Evolutionary conservation across 2,113 vertebrate species (phyloP).

Genomic region (Circaetus cinerascens): DNA sequence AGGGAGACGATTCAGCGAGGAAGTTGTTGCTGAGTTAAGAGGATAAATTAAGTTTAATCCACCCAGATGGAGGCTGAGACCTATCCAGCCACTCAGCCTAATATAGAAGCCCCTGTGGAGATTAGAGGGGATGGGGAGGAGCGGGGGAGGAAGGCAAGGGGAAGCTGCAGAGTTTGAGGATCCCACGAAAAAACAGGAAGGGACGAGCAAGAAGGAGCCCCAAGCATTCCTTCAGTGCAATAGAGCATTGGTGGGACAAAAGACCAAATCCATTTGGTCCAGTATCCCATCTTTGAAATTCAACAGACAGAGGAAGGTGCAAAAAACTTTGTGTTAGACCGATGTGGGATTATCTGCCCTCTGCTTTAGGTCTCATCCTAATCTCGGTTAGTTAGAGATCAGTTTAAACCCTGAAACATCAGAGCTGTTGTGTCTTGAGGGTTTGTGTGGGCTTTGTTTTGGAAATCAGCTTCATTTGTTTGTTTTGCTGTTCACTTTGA

Average conservation of each 20-base stretch:
- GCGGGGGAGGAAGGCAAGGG: neutral
- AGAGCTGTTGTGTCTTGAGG: neutral
- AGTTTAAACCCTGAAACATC: neutral
- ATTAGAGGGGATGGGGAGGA: neutral
- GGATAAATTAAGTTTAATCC: conserved; percentile 62
- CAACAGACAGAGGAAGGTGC: neutral
- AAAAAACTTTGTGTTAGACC: neutral
- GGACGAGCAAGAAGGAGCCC: neutral
- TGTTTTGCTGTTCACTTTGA: neutral
- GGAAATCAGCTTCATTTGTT: neutral
- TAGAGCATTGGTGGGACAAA: neutral
- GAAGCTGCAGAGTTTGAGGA: neutral
- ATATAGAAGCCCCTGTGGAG: conserved; percentile 34
- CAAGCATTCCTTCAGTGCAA: neutral
- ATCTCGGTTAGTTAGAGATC: neutral
- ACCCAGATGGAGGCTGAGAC: conserved; percentile 60
- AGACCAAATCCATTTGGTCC: neutral
- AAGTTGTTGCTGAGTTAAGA: conserved; percentile 58
- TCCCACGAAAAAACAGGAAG: neutral
- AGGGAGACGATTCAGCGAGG: neutral
- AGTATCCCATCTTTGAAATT: neutral
- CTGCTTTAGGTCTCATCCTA: neutral
- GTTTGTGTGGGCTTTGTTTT: neutral
- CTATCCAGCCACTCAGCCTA: conserved; percentile 24
- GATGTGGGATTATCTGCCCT: neutral